Evolutionary conservation across 23 tunicate species (phyloP).

Genomic region (Trididemnum clinides): DNA sequence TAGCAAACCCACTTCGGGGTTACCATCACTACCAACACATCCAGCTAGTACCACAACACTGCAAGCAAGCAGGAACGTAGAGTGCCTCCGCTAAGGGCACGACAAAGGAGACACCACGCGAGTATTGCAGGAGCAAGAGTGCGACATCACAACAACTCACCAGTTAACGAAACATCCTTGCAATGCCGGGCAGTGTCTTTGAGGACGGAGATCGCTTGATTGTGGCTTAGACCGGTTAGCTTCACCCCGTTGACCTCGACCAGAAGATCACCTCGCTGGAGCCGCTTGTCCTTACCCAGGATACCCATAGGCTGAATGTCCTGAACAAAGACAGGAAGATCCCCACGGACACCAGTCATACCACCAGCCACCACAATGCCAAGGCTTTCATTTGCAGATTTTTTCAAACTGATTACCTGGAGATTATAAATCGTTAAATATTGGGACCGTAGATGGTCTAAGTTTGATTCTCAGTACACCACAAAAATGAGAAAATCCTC

Average conservation of each 20-base stretch:
- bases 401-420: conserved; percentile 63
- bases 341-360: conserved; percentile 45
- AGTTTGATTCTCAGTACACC: too few species aligned
- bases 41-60: too few species aligned
- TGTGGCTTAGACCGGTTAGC: conserved; percentile 63
- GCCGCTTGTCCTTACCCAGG: conserved; percentile 72
- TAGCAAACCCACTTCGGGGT: too few species aligned
- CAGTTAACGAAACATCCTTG: conserved; percentile 40
- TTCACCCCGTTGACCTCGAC: conserved; percentile 60
- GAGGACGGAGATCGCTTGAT: conserved; percentile 59
- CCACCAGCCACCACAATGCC: conserved; percentile 95
- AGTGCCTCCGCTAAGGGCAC: too few species aligned
- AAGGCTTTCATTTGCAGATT: conserved; percentile 64
- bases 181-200: conserved; percentile 79
- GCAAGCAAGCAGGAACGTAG: too few species aligned
- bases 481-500: too few species aligned
- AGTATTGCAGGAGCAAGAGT: too few species aligned
- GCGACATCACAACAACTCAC: too few species aligned
- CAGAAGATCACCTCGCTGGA: conserved; percentile 76
- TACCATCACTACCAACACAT: too few species aligned
- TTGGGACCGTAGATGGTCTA: too few species aligned
- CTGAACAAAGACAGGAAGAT: conserved; percentile 85
- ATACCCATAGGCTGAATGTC: conserved; percentile 71
- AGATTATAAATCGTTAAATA: too few species aligned
- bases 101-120: too few species aligned